Base-by-base conservation (phyloP, 2,797 vertebrate genomes). In the Diplodus puntazzo region DNA sequence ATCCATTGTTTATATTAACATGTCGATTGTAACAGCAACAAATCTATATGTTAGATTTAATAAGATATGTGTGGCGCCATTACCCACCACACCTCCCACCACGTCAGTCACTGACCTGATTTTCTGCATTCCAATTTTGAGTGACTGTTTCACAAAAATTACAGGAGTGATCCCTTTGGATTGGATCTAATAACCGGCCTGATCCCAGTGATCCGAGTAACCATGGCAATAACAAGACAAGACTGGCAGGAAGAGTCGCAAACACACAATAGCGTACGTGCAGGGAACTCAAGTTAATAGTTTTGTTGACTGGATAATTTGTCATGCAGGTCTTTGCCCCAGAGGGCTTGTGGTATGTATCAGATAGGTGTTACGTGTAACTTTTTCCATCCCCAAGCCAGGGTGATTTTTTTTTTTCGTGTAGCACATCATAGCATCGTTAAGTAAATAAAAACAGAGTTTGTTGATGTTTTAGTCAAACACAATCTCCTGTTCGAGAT, bases 221-320 rank as follows among this genome's bases (percentile, higher is more conserved):
- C 74, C 67, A 45, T 55, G 61, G 74, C 34, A 62, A 46, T 20
- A 70, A 73, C 79, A 75, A 86, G 75, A 80, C 64, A 61, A 76
- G 73, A 82, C 81, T 69, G 63, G 63, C 60, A 58, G 30, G 39
- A 65, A 25, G 17, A 69, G 17, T 2, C 2, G n/a, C 23, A 72
- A 71, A 74, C 65, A 81, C 75, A 60, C 30, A 45, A 52, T 60
- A 39, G 39, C 39, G 10, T 39, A 58, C 4, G 4, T 65, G 57
- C 20, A 55, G 69, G 59, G 82, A 69, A 50, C 62, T 79, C 20
- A 25, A 34, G 7, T 72, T 88, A 78, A 81, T 77, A 49, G 61
- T 84, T 81, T 76, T 87, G 78, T 79, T 83, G 72, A 75, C 75
- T 80, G 42, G 45, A 79, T 78, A 2, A 54, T 75, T 27, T 68